Evolutionary conservation across 2,113 vertebrate species (phyloP), one percentile per base, ranked within the genome.

Genomic region (Hippocampus barbouri): DNA sequence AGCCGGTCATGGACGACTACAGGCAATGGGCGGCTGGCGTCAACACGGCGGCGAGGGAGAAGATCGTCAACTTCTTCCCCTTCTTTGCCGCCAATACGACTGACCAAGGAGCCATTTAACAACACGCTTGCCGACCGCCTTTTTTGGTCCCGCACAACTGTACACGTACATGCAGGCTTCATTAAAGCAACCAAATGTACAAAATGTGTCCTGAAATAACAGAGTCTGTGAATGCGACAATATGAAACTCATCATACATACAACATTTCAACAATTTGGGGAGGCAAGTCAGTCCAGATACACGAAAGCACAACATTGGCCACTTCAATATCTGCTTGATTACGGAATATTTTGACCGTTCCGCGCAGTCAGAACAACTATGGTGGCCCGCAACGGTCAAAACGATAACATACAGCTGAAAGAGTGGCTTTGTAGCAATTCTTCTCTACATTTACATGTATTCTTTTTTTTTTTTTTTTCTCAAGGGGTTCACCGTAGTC

Each of bases 21-120:
- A 0, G 69, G 7, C n/a, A 86, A 10, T 91, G 89, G 91, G 83
- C 83, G 30, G 80, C 79, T 20, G 15, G 49, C 9, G 1, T 78
- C 43, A 78, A 45, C 56, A 56, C 25, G 14, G 77, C 81, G 1
- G 0, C 83, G 41, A 84, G 75, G 86, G 80, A 91, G 11, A 77
- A 2, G 66, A 47, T 92, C 56, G 73, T 56, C 4, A 14, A 72
- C 47, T 71, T 82, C 70, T 73, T 1, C 10, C 63, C 73, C 0
- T 51, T 65, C n/a, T 27, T 41, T 43, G 4, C 27, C 67, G 47
- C 18, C 2, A 75, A 11, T 15, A 1, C 15, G 21, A 40, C 10
- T 12, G 27, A 61, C 11, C 6, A 25, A 27, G 12, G 43, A 25
- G 25, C 8, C 21, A 66, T 25, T 8, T 23, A 47, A 66, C 4